phyloP scores from a whole-genome alignment of 2,113 vertebrate genomes.

The Puffinus mauretanicus region DNA sequence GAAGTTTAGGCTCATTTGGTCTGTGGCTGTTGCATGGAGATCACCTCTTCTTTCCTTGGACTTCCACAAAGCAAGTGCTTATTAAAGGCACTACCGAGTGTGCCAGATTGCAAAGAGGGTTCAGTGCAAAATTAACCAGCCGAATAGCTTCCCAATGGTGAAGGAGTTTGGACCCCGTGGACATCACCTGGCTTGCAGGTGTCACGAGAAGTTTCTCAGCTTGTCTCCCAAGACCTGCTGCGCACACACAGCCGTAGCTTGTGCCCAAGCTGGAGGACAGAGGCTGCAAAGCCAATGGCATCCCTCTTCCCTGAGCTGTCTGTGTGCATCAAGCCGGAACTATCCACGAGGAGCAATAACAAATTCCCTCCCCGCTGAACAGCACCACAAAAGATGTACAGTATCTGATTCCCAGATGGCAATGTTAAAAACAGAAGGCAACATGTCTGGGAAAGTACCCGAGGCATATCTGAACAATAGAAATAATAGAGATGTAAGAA shows the following conservation, averaged over 20 bases:
- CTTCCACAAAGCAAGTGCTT: background rate
- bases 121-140: background rate
- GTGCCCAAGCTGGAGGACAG: background rate
- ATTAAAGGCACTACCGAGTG: background rate
- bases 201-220: background rate
- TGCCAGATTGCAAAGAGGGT: background rate
- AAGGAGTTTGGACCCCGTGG: background rate
- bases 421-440: slow-evolving; percentile 59
- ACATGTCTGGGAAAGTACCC: slow-evolving; percentile 62
- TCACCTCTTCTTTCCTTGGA: background rate
- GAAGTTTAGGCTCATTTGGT: background rate
- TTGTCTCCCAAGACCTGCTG: background rate
- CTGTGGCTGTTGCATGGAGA: background rate
- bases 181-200: background rate
- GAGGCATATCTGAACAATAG: slow-evolving; percentile 64
- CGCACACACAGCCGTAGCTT: background rate
- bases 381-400: slow-evolving; percentile 21
- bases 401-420: slow-evolving; percentile 49
- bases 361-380: background rate
- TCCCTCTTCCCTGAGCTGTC: background rate
- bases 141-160: rapidly evolving
- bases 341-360: background rate
- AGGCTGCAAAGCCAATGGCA: rapidly evolving
- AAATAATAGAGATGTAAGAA: slow-evolving; percentile 61
- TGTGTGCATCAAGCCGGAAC: background rate